Conservation (phyloP, 2,113 vertebrate species). For the Anarrhichthys ocellatus region DNA sequence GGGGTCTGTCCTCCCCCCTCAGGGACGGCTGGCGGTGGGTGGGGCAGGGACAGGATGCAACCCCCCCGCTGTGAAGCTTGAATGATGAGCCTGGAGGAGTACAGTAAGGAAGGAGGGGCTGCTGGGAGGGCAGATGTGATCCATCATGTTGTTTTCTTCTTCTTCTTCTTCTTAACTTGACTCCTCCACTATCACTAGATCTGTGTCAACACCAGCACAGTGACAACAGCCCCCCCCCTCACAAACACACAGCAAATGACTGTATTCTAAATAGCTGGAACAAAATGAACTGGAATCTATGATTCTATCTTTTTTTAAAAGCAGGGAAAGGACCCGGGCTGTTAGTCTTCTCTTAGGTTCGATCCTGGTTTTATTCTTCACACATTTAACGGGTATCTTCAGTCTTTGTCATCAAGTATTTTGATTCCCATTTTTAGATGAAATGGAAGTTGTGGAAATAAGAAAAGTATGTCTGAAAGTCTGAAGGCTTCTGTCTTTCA, state of each 20-base stretch:
- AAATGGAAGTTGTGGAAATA: not conserved
- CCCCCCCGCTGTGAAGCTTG: constrained; percentile 48
- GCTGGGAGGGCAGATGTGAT: constrained; percentile 58
- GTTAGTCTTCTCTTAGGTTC: not conserved
- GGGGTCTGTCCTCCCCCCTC: constrained; percentile 45
- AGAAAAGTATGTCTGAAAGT: not conserved
- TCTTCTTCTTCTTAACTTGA: constrained; percentile 42
- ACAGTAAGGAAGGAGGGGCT: constrained; percentile 70
- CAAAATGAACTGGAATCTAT: not conserved
- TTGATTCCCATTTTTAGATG: not conserved
- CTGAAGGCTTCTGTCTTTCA: not conserved
- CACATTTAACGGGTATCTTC: not conserved
- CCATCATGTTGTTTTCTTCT: constrained; percentile 44
- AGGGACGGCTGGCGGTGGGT: constrained; percentile 55
- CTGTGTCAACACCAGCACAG: constrained; percentile 18
- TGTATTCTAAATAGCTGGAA: not conserved
- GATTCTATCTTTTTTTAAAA: no score
- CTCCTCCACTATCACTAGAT: constrained; percentile 18
- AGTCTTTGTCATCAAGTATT: not conserved
- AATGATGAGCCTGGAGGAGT: constrained; percentile 73
- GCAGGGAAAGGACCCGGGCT: not conserved
- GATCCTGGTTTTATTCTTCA: not conserved
- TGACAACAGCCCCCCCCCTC: not conserved
- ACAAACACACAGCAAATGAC: not conserved
- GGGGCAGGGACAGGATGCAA: constrained; percentile 65